Evolutionary conservation across 2,888 invertebrate genomes (phyloP), one percentile per base, ranked within the genome.

Genomic region (Apoda limacodes): DNA sequence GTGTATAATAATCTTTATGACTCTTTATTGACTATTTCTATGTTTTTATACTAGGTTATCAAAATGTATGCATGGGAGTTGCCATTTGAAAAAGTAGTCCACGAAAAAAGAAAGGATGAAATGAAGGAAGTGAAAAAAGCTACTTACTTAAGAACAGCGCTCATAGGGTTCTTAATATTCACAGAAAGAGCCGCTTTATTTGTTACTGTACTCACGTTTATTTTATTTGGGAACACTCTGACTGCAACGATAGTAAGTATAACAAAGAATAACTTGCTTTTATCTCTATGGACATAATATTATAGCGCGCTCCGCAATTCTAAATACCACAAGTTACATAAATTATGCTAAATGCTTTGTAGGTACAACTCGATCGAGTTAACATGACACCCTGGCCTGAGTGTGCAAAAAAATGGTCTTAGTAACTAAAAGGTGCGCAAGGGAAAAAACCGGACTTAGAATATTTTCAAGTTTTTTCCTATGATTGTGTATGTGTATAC

Each of bases 11-110:
- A 10, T 7, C 6, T 14, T 10, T 21, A 12, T 4, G 7, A 13
- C 27, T 11, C 10, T 3, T 22, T 13, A 3, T n/a, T 7, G 3
- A 25, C 9, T 14, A 20, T 22, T 31, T 21, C 4, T 9, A 15
- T 19, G 21, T 29, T 37, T 50, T 40, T n/a, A n/a, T 50, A 50
- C 28, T 75, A 92, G 82, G 93, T 96, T 0, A 92, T 97, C 38
- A 97, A 97, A 82, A 96, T 97, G 95, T 97, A 96, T 58, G 92
- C 94, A 2, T 97, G 97, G 92, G 97, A 97, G 63, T 87, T 88
- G 45, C 92, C 95, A 0, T 96, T 97, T 54, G 88, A 90, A 42
- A 85, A 87, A 37, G 82, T 95, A 6, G 89, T 96, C 0, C 83
- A 85, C 7, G 67, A 85, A 28, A 88, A 90, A 7, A 74, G 96